Conservation (phyloP, 1,140 invertebrate genomes). For the Bombyx mori region DNA sequence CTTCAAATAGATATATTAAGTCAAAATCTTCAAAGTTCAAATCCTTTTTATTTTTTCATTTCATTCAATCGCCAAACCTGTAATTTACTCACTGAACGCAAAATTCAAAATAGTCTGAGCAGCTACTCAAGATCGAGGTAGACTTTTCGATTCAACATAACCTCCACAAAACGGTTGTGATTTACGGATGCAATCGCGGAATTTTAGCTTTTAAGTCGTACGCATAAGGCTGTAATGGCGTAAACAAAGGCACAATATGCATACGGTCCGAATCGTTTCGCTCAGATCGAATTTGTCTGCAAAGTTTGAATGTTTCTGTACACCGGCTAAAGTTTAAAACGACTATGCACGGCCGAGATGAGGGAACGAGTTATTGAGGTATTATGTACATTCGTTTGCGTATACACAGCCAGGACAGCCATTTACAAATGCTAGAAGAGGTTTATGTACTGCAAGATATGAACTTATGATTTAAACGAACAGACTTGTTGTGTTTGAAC, state of each 20-base stretch:
- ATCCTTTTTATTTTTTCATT: too few species aligned
- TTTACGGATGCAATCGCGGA: neutral
- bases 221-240: constrained; percentile 11
- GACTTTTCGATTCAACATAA: too few species aligned
- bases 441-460: too few species aligned
- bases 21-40: too few species aligned
- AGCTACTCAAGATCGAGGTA: too few species aligned
- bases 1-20: too few species aligned
- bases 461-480: too few species aligned
- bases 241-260: constrained; percentile 17
- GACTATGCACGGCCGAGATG: constrained; percentile 26
- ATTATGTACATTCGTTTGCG: neutral
- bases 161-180: too few species aligned
- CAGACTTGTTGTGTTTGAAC: too few species aligned
- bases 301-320: constrained; percentile 64
- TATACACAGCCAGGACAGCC: neutral
- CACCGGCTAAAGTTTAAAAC: constrained; percentile 38
- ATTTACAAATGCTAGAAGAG: too few species aligned
- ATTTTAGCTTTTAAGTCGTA: constrained; percentile 8
- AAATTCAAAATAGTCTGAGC: neutral
- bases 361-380: constrained; percentile 30
- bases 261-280: constrained; percentile 40
- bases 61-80: too few species aligned
- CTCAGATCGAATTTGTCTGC: constrained; percentile 65
- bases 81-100: too few species aligned